Evolutionary conservation across 2,113 vertebrate species (phyloP).

Genomic region (Manacus vitellinus): DNA sequence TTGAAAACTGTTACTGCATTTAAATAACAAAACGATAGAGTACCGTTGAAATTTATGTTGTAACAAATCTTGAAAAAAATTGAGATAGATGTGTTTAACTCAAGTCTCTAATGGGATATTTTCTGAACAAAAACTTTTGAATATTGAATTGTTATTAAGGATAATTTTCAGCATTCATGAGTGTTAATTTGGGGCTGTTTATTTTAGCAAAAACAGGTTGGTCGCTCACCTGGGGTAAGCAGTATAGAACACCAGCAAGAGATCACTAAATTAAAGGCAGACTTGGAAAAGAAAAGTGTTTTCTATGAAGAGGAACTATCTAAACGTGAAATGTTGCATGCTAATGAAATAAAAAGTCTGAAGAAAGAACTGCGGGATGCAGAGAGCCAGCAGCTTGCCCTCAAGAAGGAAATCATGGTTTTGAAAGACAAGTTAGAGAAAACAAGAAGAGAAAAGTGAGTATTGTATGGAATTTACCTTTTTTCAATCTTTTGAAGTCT

Average conservation of each 20-base stretch:
- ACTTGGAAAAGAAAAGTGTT: constrained; percentile 92
- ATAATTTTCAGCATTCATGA: neutral
- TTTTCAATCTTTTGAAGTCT: neutral
- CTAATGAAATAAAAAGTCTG: constrained; percentile 87
- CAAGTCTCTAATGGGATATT: neutral
- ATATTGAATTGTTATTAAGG: neutral
- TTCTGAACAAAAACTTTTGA: neutral
- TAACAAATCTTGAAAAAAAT: neutral
- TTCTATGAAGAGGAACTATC: constrained; percentile 90
- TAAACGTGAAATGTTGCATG: constrained; percentile 87
- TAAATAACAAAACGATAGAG: neutral
- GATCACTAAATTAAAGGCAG: constrained; percentile 86
- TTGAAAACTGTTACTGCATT: neutral
- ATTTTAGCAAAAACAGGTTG: constrained; percentile 85
- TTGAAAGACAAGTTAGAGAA: constrained; percentile 98
- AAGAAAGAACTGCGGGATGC: constrained; percentile 93
- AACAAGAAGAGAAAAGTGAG: constrained; percentile 91
- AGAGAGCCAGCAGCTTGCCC: constrained; percentile 91
- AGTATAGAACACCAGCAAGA: constrained; percentile 91
- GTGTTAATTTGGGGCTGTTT: constrained; percentile 41
- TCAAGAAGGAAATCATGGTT: constrained; percentile 95
- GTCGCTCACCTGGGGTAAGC: constrained; percentile 80
- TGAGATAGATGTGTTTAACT: neutral
- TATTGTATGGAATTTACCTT: neutral
- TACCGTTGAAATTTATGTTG: neutral